These are phyloP conservation scores for Epinephelus fuscoguttatus DNA, from an alignment of 2,113 vertebrate species.

Conservation along the genomic window DNA sequence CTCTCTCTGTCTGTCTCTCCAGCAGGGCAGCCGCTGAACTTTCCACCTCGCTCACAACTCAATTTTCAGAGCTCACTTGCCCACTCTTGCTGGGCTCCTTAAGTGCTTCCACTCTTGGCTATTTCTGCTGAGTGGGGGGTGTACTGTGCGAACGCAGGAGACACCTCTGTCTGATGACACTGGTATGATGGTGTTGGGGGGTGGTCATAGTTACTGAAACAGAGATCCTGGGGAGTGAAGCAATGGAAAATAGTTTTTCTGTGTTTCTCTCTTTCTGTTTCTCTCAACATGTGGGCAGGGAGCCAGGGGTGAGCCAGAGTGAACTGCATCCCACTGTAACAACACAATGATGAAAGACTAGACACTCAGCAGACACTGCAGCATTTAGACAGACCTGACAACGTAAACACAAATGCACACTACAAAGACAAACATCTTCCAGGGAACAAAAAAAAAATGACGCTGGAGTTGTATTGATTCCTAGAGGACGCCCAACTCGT, in stretches of 20 bases:
- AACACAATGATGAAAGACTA: slow-evolving; percentile 46
- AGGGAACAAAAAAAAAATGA: slow-evolving; percentile 6
- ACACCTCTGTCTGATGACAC: slow-evolving; percentile 1
- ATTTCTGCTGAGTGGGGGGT: slow-evolving; percentile 25
- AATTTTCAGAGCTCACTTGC: slow-evolving; percentile 48
- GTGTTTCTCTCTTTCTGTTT: slow-evolving; percentile 1
- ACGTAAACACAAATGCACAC: slow-evolving; percentile 36
- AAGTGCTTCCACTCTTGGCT: slow-evolving; percentile 46
- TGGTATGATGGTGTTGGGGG: not conserved
- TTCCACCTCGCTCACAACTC: slow-evolving; percentile 39
- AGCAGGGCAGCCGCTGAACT: slow-evolving; percentile 49
- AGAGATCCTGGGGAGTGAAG: slow-evolving; percentile 6
- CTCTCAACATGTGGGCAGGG: slow-evolving; percentile 23
- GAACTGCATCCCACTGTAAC: slow-evolving; percentile 47
- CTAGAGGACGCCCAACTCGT: not conserved
- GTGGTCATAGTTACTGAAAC: slow-evolving; percentile 19
- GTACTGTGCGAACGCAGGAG: not conserved
- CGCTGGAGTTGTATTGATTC: slow-evolving; percentile 24
- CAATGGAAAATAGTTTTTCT: slow-evolving; percentile 34
- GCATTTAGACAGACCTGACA: slow-evolving; percentile 31
- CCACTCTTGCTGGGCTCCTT: slow-evolving; percentile 30
- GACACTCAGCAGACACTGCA: slow-evolving; percentile 50
- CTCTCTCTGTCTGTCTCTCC: slow-evolving; percentile 35
- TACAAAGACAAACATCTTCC: slow-evolving; percentile 15
- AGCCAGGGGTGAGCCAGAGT: slow-evolving; percentile 56